Base-by-base conservation (phyloP, 2,797 vertebrate genomes). In the Tokudaia muenninki region DNA sequence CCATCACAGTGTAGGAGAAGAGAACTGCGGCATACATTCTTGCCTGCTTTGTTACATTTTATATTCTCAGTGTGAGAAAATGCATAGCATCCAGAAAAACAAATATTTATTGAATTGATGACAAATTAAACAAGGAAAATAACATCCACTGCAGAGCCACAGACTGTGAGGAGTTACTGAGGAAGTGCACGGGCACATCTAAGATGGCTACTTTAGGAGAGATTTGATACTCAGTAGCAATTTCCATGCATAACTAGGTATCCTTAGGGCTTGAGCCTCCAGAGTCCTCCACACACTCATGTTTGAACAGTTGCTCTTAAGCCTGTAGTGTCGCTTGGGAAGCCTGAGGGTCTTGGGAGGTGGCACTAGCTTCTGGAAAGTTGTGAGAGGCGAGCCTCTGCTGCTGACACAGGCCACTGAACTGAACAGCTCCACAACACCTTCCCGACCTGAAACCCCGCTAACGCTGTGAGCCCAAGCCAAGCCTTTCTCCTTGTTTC, bases 41-140 rank as follows among this genome's bases (percentile, higher is more conserved):
- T 91, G 37, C 84, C 50, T 91, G 37, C 88, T 95, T 55, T 72
- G 65, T 31, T 82, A 7, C 78, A 86, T 81, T 92, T 24, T 81
- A 9, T 65, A 84, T 80, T 93, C 31, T 50, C 59, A 86, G 31
- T 77, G 44, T 67, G 50, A 21, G 37, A 65, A 17, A 87, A 31
- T 81, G 13, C 26, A 63, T 34, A 19, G 57, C 34, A 37, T 8
- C 65, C 3, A 70, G 19, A 63, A 75, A 26, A 89, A 34, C 52
- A 57, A 79, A 24, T 93, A 57, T 89, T 82, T 89, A 29, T 52
- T 61, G n/a, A 82, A 29, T 75, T 37, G 59, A 87, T 80, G 70
- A 52, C 93, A 87, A 4, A 34, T 83, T 47, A 92, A 79, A n/a
- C 87, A 21, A 24, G 31, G 37, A 75, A n/a, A 79, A 63, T 14